Conservation (phyloP, 2,113 vertebrate species). For the Ageneiosus marmoratus region DNA sequence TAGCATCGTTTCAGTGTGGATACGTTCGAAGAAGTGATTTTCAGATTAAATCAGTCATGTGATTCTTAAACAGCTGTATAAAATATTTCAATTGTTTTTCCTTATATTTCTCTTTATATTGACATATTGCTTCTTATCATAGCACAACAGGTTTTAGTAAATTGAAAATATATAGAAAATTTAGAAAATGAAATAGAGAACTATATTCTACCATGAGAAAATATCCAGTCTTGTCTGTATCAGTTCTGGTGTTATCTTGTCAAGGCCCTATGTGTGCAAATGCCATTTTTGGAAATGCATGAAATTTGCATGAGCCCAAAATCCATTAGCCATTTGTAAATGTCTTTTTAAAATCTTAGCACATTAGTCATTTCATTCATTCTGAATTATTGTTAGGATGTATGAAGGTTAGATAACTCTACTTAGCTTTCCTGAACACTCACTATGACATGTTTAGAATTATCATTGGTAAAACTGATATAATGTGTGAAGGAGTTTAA, state of each 20-base stretch:
- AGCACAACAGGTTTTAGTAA: not conserved
- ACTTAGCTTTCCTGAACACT: not conserved
- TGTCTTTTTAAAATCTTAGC: not conserved
- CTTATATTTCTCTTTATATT: no score
- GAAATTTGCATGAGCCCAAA: conserved; percentile 15
- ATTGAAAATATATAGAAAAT: not conserved
- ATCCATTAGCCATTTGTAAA: conserved; percentile 7
- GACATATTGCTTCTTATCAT: not conserved
- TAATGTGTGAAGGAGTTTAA: not conserved
- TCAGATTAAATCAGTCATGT: no score
- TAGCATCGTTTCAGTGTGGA: no score
- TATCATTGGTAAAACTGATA: not conserved
- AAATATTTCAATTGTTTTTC: no score
- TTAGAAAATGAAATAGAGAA: not conserved
- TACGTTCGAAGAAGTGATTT: no score
- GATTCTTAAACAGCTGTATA: no score
- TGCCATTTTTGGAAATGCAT: conserved; percentile 7
- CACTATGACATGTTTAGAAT: not conserved
- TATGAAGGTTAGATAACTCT: not conserved
- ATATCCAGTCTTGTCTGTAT: not conserved
- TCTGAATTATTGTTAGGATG: conserved; percentile 2
- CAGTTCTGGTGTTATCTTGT: not conserved
- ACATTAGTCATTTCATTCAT: not conserved
- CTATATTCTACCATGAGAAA: not conserved
- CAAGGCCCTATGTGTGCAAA: not conserved